Base-by-base conservation (phyloP, 2,113 vertebrate species). In the Reinhardtius hippoglossoides region DNA sequence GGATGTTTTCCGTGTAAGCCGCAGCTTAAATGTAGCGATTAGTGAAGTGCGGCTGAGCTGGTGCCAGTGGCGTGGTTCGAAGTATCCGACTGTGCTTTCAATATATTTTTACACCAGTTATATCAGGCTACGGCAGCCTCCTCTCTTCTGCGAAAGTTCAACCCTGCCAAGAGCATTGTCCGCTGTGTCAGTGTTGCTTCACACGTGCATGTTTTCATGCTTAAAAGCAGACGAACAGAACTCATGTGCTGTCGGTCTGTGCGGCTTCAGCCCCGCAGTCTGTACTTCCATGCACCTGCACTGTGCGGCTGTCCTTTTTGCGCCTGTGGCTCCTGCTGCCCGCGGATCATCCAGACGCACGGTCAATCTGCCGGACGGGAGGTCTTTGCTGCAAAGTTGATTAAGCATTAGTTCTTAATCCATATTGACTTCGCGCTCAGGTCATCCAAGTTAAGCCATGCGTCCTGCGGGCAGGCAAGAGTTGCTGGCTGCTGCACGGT, bases 381-480 rank as follows among this genome's bases (percentile, higher is more conserved):
- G 76, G 74, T 83, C 71, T 82, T 76, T 66, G 60, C 71, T 52
- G 61, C 76, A 81, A 90, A 90, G 75, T 90, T 90, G 88, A 91
- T 91, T 80, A 87, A 88, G 88, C 67, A 74, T 76, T 89, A 83
- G 82, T 79, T 77, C 59, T 56, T 92, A 92, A 92, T 89, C 91
- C 89, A 63, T 67, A 82, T 9, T 67, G 86, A 86, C 78, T 83
- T 65, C 40, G 70, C 61, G 85, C 27, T 71, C 73, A 74, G 90
- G 86, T 90, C 84, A 78, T 18, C 62, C 50, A 63, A 81, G 48
- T 90, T 91, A 91, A 91, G 75, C 85, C 87, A 2, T 54, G 74
- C 44, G 60, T 82, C 70, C 82, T 71, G 63, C 50, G 12, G 18
- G 52, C 71, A 81, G 80, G 26, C 67, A 55, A 24, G 58, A 61